phyloP scores from a whole-genome alignment of 2,888 invertebrate genomes.

The Crocallis elinguaria region DNA sequence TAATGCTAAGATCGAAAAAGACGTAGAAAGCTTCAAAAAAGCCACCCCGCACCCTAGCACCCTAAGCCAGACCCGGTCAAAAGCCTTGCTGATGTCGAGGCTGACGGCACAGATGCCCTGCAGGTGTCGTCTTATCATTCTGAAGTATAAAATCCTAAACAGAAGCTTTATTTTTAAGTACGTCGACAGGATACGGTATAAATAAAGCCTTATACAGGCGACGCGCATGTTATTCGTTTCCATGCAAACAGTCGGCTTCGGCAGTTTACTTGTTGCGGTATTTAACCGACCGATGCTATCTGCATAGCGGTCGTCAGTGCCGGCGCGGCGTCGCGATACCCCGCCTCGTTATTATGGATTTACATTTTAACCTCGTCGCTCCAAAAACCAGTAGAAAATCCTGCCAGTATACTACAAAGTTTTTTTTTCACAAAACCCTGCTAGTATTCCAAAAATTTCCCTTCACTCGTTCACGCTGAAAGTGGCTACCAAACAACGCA shows the following conservation, averaged over 20 bases:
- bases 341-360: slow-evolving; percentile 72
- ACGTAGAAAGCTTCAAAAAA: too few relatives aligned
- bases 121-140: too few relatives aligned
- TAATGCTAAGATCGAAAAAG: too few relatives aligned
- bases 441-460: background rate
- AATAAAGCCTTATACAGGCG: slow-evolving; percentile 19
- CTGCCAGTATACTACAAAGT: too few relatives aligned
- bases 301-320: slow-evolving; percentile 76
- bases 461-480: background rate
- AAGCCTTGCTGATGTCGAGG: too few relatives aligned
- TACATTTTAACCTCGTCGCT: slow-evolving; percentile 65
- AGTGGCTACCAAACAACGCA: background rate
- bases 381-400: slow-evolving; percentile 6
- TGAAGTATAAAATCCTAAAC: too few relatives aligned
- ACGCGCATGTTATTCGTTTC: slow-evolving; percentile 41
- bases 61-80: too few relatives aligned
- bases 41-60: too few relatives aligned
- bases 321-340: slow-evolving; percentile 63
- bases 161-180: background rate
- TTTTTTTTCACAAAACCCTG: too few relatives aligned
- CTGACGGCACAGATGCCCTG: too few relatives aligned
- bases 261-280: slow-evolving; percentile 80
- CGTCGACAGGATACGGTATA: background rate
- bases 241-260: slow-evolving; percentile 57
- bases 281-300: slow-evolving; percentile 75